Percentiles rank a stretch among this genome's conserved stretches.
Evolutionary conservation across 1,140 invertebrate species (phyloP).

Genomic region (Pararge aegeria): DNA sequence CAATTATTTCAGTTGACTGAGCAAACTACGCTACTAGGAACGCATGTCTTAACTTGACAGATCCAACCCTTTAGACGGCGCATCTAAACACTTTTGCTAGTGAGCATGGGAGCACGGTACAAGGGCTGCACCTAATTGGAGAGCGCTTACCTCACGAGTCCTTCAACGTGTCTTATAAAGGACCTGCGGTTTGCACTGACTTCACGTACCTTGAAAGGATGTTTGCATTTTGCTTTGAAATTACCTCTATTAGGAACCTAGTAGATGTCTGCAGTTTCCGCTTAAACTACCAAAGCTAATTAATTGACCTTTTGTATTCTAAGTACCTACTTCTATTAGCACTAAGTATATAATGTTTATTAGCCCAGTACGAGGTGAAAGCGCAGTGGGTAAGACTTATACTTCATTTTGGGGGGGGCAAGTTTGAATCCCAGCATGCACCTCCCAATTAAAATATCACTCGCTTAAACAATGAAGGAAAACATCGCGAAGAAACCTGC

Average conservation of each 20-base stretch:
- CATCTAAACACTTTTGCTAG: slow-evolving; percentile 34
- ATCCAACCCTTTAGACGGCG: slow-evolving; percentile 26
- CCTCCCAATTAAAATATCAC: too few species aligned
- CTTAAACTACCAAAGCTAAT: too few species aligned
- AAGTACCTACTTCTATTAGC: too few species aligned
- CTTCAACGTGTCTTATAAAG: slow-evolving; percentile 39
- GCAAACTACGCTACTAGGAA: not conserved
- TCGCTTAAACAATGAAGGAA: too few species aligned
- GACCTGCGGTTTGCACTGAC: slow-evolving; percentile 33
- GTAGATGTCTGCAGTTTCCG: not conserved
- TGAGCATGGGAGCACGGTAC: slow-evolving; percentile 12
- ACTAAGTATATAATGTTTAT: too few species aligned
- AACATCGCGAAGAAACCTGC: too few species aligned
- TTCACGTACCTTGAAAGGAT: slow-evolving; percentile 14
- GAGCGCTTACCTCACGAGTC: slow-evolving; percentile 48
- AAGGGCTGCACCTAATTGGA: slow-evolving; percentile 55
- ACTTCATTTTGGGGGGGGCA: too few species aligned
- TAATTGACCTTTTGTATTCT: not conserved
- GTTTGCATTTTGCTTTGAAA: slow-evolving; percentile 5
- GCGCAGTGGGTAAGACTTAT: too few species aligned
- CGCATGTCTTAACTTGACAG: slow-evolving; percentile 17
- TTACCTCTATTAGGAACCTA: not conserved
- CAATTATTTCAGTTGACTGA: not conserved
- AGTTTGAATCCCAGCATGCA: too few species aligned
- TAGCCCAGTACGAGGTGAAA: too few species aligned